These are phyloP conservation scores for Porites cylindrica DNA, from an alignment of 92 coral and sea anemone genomes.

Conservation along the genomic window DNA sequence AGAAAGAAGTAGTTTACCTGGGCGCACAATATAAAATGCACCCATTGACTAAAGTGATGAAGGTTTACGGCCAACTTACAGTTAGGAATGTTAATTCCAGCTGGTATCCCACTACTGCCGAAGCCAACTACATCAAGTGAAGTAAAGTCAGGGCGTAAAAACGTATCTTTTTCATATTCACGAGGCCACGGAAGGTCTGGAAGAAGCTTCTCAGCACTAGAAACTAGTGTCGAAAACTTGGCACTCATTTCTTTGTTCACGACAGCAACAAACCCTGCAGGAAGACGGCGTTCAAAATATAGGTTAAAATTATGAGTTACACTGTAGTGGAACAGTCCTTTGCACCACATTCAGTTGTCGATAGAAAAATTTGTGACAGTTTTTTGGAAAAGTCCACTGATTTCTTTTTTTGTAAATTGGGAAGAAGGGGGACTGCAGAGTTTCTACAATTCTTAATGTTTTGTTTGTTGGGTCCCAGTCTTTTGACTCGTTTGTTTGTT, in stretches of 20 bases:
- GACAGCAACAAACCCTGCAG: conserved; percentile 92
- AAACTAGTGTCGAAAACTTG: conserved; percentile 86
- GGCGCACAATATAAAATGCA: too few species aligned
- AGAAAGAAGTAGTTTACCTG: too few species aligned
- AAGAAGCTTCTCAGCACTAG: conserved; percentile 84
- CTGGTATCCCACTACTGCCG: conserved; percentile 98
- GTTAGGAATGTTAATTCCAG: conserved; percentile 98
- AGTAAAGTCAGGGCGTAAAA: conserved; percentile 97
- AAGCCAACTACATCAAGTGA: conserved; percentile 94
- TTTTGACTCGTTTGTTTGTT: too few species aligned
- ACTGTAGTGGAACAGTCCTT: not conserved
- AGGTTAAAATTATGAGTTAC: too few species aligned
- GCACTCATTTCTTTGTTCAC: conserved; percentile 98
- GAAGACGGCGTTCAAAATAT: not conserved
- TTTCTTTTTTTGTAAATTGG: too few species aligned
- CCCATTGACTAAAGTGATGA: too few species aligned
- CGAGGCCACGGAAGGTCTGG: conserved; percentile 95
- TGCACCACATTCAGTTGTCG: not conserved
- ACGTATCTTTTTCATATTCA: conserved; percentile 90
- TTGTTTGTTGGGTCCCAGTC: too few species aligned
- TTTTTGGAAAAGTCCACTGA: too few species aligned
- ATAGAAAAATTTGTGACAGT: too few species aligned
- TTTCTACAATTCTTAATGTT: too few species aligned
- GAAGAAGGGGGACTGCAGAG: too few species aligned
- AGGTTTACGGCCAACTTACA: conserved; percentile 51